Evolutionary conservation across 2,797 vertebrate genomes (phyloP), one percentile per base, ranked within the genome.

Genomic region (Margarornis squamiger): DNA sequence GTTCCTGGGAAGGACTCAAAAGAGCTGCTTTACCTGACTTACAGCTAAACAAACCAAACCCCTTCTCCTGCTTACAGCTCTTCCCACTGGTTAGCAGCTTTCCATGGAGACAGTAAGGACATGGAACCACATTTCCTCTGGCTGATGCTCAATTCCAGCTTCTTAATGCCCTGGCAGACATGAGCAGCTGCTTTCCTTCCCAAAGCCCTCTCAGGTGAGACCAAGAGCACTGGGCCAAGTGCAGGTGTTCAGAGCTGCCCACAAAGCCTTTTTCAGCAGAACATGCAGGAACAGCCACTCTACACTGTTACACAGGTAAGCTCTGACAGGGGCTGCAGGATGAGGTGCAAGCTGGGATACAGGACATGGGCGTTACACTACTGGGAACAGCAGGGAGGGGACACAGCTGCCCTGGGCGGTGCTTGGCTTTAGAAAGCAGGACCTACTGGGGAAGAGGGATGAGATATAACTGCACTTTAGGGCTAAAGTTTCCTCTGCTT

Each of bases 261-360:
- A 83, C 75, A 93, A 96, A 96, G 93, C 94, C 88, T 95, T 93
- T 90, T 86, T 93, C 86, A 90, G 94, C 93, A 93, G 93, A 96
- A 92, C 97, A 96, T 97, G 96, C 95, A 95, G 72, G 66, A 88
- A 58, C 91, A 93, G 95, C 94, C 94, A 88, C 89, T 96, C 89
- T 84, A 27, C 54, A 88, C 92, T 95, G 91, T 27, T 92, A 78
- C 86, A 95, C 65, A 90, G 96, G 90, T 87, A 86, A 97, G 94
- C 96, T 80, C 61, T 92, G 85, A 94, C 65, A 6, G 4, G 90
- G 76, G 90, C 93, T 91, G 95, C 94, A 81, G 58, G 38, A 74
- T 30, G 86, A 94, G 86, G 91, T 91, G 91, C 88, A 43, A 85
- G 91, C 75, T 91, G 92, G 68, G 67, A 12, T 85, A 93, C 48